A percentile compares a stretch with the other conserved stretches of the same genome.
phyloP scores from a whole-genome alignment of 2,113 vertebrate species.

The Cinclus mexicanus region DNA sequence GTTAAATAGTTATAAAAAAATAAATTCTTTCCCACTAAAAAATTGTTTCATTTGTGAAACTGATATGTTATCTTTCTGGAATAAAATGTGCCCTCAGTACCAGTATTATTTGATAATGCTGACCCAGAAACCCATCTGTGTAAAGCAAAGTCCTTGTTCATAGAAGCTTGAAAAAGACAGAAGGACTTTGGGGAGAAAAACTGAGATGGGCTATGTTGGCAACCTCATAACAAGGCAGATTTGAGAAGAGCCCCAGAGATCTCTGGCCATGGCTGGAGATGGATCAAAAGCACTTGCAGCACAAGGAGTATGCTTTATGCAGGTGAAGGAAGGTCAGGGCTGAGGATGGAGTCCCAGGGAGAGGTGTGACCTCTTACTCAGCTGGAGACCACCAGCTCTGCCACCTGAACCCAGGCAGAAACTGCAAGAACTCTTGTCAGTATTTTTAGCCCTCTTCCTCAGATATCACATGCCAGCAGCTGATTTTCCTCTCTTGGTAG shows the following conservation, averaged over 20 bases:
- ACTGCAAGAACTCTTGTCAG: not conserved
- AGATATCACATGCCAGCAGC: accelerated
- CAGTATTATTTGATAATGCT: not conserved
- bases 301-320: accelerated
- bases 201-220: not conserved
- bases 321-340: not conserved
- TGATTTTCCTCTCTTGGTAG: not conserved
- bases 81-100: not conserved
- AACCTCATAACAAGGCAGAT: not conserved
- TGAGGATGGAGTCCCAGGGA: not conserved
- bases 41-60: not conserved
- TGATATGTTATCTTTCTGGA: not conserved
- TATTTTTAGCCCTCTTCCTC: not conserved
- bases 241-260: not conserved
- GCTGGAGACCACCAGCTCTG: not conserved
- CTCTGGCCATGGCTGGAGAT: not conserved
- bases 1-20: not conserved
- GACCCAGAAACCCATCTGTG: not conserved
- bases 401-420: not conserved
- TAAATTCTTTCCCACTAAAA: not conserved
- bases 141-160: not conserved
- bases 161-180: not conserved
- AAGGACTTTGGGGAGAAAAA: not conserved
- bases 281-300: not conserved
- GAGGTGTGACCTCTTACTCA: not conserved